Conservation (phyloP, 2,888 invertebrate species). For the Amiota minor region DNA sequence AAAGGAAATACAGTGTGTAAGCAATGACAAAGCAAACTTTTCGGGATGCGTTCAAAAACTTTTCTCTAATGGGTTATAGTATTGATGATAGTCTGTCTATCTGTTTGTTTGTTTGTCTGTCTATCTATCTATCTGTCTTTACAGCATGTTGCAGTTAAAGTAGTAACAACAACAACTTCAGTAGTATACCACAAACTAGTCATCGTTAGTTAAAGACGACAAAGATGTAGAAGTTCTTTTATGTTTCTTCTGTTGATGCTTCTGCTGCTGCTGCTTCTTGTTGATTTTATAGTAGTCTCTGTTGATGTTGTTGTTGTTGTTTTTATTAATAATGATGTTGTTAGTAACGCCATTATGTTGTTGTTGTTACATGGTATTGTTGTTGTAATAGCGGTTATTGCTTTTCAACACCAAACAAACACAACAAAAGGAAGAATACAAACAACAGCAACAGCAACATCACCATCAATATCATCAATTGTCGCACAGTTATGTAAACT, state of each 20-base stretch:
- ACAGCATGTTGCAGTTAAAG: conserved; percentile 4
- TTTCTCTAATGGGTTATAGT: not conserved
- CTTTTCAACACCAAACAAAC: conserved; percentile 26
- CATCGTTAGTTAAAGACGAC: conserved; percentile 41
- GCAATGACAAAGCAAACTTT: conserved; percentile 13
- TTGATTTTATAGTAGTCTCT: not conserved
- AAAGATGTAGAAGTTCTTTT: too few relatives aligned
- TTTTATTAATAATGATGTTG: conserved; percentile 39
- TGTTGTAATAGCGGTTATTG: conserved; percentile 56
- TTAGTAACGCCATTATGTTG: conserved; percentile 36
- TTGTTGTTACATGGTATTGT: conserved; percentile 26
- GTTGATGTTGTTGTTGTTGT: conserved; percentile 32
- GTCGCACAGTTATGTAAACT: conserved; percentile 55
- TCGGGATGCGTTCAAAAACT: not conserved
- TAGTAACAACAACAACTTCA: conserved; percentile 3
- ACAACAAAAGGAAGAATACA: not conserved
- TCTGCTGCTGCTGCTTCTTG: conserved; percentile 35
- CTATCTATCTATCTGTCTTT: not conserved
- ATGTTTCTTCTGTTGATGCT: conserved; percentile 49
- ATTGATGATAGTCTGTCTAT: not conserved
- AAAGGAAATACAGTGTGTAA: not conserved
- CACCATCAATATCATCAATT: conserved; percentile 3
- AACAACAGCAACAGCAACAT: conserved; percentile 8
- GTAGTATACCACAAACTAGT: conserved; percentile 49
- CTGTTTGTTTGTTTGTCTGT: not conserved